Base-by-base conservation (phyloP, 2,113 vertebrate genomes). In the Myodes glareolus region DNA sequence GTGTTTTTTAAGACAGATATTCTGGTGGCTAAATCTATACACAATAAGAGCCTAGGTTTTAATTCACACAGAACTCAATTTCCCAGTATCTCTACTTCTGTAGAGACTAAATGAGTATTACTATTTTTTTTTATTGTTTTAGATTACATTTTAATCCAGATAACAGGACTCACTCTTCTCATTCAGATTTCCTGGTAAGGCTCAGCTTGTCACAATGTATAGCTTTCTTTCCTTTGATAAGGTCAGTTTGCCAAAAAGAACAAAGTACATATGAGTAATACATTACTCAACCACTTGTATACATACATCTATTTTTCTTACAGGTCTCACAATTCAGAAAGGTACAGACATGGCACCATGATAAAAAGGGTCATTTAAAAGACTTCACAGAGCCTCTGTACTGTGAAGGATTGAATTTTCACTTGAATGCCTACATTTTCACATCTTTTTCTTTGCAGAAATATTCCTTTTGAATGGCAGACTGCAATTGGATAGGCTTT, bases 401-500 rank as follows among this genome's bases (percentile, higher is more conserved):
- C 98, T 98, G 98, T 99, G 98, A 99, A 99, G 98, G 98, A 99
- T 98, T 99, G 98, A 98, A 99, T 99, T 99, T 99, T 99, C 99
- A 98, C 98, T 98, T 98, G 98, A 99, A 99, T 98, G 98, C 98
- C 97, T 99, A 98, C 97, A 98, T 99, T 98, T 99, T 99, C 98
- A 98, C 96, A 96, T 98, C 94, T 96, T 98, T 98, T 98, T 98
- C 96, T 98, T 98, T 98, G 96, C 93, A 98, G 97, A 98, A 98
- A 96, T 97, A 98, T 97, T 98, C 39, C 97, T 97, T 98, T 98
- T 98, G 96, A 99, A 98, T 98, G 97, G 98, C 97, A 98, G 96
- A 97, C 94, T 97, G 96, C 95, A 94, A 67, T 86, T 97, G 98
- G 96, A 75, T 98, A 97, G 90, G 94, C 85, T 86, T 97, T 98